Evolutionary conservation across 92 coral and sea anemone genomes (phyloP).

Genomic region (Umimayanthus kanabou): DNA sequence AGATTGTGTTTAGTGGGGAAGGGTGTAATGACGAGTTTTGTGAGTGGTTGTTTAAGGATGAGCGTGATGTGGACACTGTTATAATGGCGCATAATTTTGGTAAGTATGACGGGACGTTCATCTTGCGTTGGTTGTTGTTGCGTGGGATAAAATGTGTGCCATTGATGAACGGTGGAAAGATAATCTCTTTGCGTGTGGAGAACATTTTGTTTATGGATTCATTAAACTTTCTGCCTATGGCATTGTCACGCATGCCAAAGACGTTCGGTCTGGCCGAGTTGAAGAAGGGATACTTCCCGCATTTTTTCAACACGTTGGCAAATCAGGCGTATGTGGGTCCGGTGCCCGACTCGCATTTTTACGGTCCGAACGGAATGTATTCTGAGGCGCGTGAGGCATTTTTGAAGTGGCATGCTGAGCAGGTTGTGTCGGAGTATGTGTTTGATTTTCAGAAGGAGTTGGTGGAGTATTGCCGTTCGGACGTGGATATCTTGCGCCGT

Average conservation of each 20-base stretch:
- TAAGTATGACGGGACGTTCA: not conserved
- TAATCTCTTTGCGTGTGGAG: not conserved
- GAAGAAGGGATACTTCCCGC: too few relatives aligned
- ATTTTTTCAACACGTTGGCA: too few relatives aligned
- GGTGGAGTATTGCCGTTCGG: not conserved
- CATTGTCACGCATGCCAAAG: not conserved
- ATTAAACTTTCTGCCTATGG: not conserved
- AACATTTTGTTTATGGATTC: not conserved
- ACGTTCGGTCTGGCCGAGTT: too few relatives aligned
- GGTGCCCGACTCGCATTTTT: not conserved
- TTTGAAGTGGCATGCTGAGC: not conserved
- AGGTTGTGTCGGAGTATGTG: not conserved
- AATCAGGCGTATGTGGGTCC: slow-evolving; percentile 4
- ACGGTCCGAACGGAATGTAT: not conserved
- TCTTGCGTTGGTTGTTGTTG: not conserved
- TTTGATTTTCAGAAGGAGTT: slow-evolving; percentile 19
- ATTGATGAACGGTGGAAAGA: not conserved
- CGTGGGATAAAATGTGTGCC: not conserved
- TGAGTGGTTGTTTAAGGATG: not conserved
- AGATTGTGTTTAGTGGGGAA: not conserved
- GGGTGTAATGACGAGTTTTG: not conserved
- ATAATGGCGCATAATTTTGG: not conserved
- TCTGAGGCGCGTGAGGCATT: not conserved
- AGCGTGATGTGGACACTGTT: not conserved
- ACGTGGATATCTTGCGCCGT: slow-evolving; percentile 28